Evolutionary conservation across 1,140 invertebrate species (phyloP).

Genomic region (Parasteatoda tepidariorum): DNA sequence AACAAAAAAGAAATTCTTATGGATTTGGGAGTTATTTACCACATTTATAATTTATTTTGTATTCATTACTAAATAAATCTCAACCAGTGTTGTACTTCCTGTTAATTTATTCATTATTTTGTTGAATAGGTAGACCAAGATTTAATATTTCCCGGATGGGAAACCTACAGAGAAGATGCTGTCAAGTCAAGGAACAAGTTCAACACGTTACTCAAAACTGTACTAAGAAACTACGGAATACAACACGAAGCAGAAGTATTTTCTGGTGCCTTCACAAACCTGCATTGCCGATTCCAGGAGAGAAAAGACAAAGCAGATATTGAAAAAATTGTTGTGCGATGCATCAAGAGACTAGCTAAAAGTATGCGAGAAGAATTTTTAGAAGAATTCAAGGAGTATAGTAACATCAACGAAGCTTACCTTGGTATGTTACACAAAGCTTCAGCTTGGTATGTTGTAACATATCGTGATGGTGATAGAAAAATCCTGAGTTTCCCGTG

Average conservation of each 20-base stretch:
- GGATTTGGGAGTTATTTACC: too few relatives aligned
- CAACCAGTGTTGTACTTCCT: too few relatives aligned
- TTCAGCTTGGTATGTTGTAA: slow-evolving; percentile 57
- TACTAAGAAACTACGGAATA: slow-evolving; percentile 44
- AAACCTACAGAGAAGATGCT: slow-evolving; percentile 51
- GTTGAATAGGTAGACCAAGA: slow-evolving; percentile 48
- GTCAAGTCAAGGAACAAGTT: slow-evolving; percentile 35
- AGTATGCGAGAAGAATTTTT: slow-evolving; percentile 37
- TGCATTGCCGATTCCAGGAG: slow-evolving; percentile 33
- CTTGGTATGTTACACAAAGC: slow-evolving; percentile 35
- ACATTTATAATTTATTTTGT: too few relatives aligned
- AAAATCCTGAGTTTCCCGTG: slow-evolving; percentile 57
- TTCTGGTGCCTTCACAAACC: slow-evolving; percentile 24
- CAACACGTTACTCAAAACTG: neutral
- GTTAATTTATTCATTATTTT: too few relatives aligned
- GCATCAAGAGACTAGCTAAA: slow-evolving; percentile 14
- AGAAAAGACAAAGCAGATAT: slow-evolving; percentile 31
- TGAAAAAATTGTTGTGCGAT: slow-evolving; percentile 33
- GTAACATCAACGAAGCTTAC: neutral
- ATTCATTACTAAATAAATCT: too few relatives aligned
- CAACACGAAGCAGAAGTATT: slow-evolving; percentile 47
- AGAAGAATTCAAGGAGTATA: slow-evolving; percentile 14
- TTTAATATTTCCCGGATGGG: slow-evolving; percentile 60
- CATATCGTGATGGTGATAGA: neutral
- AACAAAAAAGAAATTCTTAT: too few relatives aligned